Evolutionary conservation across 1,140 invertebrate species (phyloP).

Genomic region (Homalodisca vitripennis): DNA sequence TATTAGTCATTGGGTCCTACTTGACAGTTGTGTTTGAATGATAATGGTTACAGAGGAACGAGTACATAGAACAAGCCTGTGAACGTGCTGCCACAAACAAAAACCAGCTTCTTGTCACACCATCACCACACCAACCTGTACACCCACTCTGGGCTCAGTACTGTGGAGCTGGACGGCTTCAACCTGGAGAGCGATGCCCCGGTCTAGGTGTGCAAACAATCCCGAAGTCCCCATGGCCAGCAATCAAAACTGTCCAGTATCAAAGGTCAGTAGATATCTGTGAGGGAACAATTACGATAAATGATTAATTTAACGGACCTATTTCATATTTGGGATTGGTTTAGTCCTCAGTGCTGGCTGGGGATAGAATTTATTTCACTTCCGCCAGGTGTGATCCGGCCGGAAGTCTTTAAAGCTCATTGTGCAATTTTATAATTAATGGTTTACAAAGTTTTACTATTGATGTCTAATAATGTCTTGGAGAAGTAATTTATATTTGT

Average conservation of each 20-base stretch:
- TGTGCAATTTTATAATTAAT: too few species aligned
- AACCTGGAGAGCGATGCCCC: constrained; percentile 97
- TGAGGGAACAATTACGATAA: too few species aligned
- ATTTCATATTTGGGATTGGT: too few species aligned
- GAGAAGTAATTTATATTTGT: too few species aligned
- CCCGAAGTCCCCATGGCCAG: constrained; percentile 92
- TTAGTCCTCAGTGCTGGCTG: too few species aligned
- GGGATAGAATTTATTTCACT: too few species aligned
- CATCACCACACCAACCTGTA: constrained; percentile 95
- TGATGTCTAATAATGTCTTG: too few species aligned
- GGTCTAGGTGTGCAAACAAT: constrained; percentile 95
- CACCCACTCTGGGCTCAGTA: constrained; percentile 85
- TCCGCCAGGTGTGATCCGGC: too few species aligned
- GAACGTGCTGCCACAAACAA: constrained; percentile 74
- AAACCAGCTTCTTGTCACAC: constrained; percentile 83
- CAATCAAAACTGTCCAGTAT: constrained; percentile 91
- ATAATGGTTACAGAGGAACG: constrained; percentile 53
- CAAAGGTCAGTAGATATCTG: constrained; percentile 69
- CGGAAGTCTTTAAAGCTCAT: too few species aligned
- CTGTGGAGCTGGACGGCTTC: constrained; percentile 93
- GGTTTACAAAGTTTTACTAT: too few species aligned
- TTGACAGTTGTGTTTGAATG: not conserved
- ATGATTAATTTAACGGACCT: too few species aligned
- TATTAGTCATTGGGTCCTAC: not conserved
- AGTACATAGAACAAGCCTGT: constrained; percentile 86